Base-by-base conservation (phyloP, 2,797 vertebrate species). In the Pelobates cultripes region DNA sequence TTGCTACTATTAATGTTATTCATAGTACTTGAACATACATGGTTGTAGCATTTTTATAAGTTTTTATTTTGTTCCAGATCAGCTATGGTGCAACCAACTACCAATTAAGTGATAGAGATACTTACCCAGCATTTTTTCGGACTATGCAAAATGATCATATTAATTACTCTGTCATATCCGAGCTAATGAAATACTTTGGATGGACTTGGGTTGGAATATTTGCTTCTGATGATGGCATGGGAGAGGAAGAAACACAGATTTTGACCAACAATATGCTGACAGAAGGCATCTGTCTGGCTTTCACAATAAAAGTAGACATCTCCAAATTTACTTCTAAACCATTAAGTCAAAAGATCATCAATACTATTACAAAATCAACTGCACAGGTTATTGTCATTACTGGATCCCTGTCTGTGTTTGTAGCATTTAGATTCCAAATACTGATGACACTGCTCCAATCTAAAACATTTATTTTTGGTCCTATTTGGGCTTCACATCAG, bases 41-140 rank as follows among this genome's bases (percentile, higher is more conserved):
- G 28, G 28, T 28, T 28, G 28, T 28, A 1, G 28, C 28, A 28
- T 28, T 28, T 28, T 28, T 28, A 28, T 28, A 28, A 1, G 28
- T 28, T 28, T 28, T 28, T 28, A 28, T 28, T 8, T 61, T 42
- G 10, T 61, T 44, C 4, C 3, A 78, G 77, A 71, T 70, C 60
- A 73, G 69, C 15, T 69, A 74, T 44, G 71, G 78, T 7, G 78
- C 71, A 13, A 80, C 79, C 8, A 64, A 74, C 12, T 63, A 45
- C 3, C 1, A 41, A 42, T 63, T 80, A 43, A 60, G 42, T 60
- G 64, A 80, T 17, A 68, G 63, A 61, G 3, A 0, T 41, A 3
- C 17, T 3, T 80, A 74, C 17, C 79, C 79, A 41, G 69, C 43
- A 14, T 51, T 68, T 6, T 75, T 75, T 43, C 72, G 42, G 3